Percentiles rank a stretch among this genome's conserved stretches.
phyloP scores from a whole-genome alignment of 1,140 invertebrate genomes.

The Helicoverpa armigera region DNA sequence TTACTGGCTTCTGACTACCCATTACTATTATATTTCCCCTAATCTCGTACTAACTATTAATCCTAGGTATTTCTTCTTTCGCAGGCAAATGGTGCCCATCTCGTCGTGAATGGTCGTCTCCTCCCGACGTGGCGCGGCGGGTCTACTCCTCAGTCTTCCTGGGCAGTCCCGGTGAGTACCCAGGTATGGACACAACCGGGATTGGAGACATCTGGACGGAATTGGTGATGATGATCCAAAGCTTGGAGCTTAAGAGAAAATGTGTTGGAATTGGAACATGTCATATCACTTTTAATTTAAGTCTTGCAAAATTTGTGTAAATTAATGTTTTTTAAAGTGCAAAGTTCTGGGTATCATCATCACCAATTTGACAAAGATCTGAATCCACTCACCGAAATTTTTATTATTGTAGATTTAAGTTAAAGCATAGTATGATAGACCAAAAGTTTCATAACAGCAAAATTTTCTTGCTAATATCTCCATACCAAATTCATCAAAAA shows the following conservation, averaged over 20 bases:
- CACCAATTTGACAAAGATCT: neutral
- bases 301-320: too few relatives aligned
- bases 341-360: too few relatives aligned
- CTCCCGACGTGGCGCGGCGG: slow-evolving; percentile 93
- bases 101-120: slow-evolving; percentile 94
- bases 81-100: slow-evolving; percentile 95
- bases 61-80: slow-evolving; percentile 70
- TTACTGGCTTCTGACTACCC: too few relatives aligned
- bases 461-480: too few relatives aligned
- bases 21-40: too few relatives aligned
- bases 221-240: neutral
- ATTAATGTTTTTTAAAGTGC: too few relatives aligned
- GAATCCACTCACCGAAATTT: slow-evolving; percentile 22
- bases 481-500: neutral
- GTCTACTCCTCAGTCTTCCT: slow-evolving; percentile 96
- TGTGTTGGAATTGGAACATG: too few relatives aligned
- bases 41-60: neutral
- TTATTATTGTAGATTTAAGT: slow-evolving; percentile 11
- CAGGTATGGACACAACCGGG: slow-evolving; percentile 69
- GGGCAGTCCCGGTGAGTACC: slow-evolving; percentile 94
- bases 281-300: too few relatives aligned
- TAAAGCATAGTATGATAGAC: neutral
- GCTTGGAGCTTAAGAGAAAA: neutral
- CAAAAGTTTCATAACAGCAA: neutral
- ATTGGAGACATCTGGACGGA: neutral